Conservation (phyloP, 2,888 invertebrate genomes). For the Ypsolopha sequella region DNA sequence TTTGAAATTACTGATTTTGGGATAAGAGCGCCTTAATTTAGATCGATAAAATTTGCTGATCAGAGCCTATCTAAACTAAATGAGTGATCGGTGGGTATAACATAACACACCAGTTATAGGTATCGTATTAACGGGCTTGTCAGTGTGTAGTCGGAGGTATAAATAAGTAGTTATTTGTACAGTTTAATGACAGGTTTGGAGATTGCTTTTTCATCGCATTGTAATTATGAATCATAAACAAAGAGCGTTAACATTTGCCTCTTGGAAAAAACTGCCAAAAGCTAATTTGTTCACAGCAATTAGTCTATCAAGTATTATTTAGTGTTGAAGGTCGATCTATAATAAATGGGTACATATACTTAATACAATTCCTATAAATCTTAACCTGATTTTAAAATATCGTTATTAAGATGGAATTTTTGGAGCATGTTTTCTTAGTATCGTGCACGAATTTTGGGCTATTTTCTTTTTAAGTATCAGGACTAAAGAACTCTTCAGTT, state of each 20-base stretch:
- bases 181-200: conserved; percentile 60
- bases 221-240: conserved; percentile 67
- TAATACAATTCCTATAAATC: conserved; percentile 31
- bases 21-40: neutral
- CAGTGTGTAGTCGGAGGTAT: conserved; percentile 30
- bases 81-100: conserved; percentile 13
- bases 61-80: conserved; percentile 37
- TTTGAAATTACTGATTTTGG: too few species aligned
- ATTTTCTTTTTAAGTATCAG: conserved; percentile 14
- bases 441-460: neutral
- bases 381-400: conserved; percentile 26
- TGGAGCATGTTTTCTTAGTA: conserved; percentile 11
- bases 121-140: conserved; percentile 42
- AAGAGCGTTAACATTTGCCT: conserved; percentile 38
- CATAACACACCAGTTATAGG: conserved; percentile 26
- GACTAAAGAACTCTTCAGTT: conserved; percentile 18
- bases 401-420: conserved; percentile 4
- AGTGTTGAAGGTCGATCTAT: conserved; percentile 50
- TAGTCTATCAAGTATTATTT: conserved; percentile 62
- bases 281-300: conserved; percentile 60
- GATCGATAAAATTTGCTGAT: conserved; percentile 17
- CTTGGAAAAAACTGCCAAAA: conserved; percentile 53
- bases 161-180: conserved; percentile 63
- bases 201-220: conserved; percentile 54
- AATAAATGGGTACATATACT: conserved; percentile 28